These are phyloP conservation scores for Solen grandis DNA, from an alignment of 1,140 invertebrate species.

Conservation along the genomic window DNA sequence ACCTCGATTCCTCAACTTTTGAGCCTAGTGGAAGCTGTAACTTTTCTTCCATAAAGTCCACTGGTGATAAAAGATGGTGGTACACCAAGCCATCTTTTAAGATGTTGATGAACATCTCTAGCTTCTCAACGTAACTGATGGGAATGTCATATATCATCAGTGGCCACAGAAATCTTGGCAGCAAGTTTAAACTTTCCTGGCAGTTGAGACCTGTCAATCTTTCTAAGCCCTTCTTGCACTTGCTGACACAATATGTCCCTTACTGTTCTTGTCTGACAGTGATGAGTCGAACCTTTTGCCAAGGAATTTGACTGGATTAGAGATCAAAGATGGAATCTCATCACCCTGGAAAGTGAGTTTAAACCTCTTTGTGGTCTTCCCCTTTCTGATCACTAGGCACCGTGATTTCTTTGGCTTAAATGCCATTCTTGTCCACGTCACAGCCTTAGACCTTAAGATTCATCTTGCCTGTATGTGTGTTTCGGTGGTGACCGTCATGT, in stretches of 20 bases:
- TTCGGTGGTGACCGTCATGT: too few species aligned
- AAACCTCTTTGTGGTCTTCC: not conserved
- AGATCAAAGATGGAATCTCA: slow-evolving; percentile 4
- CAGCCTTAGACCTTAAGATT: slow-evolving; percentile 30
- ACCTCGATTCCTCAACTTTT: too few species aligned
- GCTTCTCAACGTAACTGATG: too few species aligned
- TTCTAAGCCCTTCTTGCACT: too few species aligned
- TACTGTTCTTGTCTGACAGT: not conserved
- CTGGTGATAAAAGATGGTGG: too few species aligned
- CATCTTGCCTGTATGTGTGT: too few species aligned
- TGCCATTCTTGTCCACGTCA: slow-evolving; percentile 3
- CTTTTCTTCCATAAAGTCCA: too few species aligned
- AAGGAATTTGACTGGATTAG: slow-evolving; percentile 35
- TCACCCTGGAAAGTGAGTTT: slow-evolving; percentile 9
- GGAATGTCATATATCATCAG: too few species aligned
- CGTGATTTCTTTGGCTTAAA: too few species aligned
- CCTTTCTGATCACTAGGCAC: slow-evolving; percentile 30
- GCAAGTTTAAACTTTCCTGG: slow-evolving; percentile 51
- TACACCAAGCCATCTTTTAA: too few species aligned
- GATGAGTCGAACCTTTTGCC: slow-evolving; percentile 30
- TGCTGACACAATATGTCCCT: not conserved
- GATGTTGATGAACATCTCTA: slow-evolving; percentile 15
- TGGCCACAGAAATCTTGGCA: slow-evolving; percentile 45
- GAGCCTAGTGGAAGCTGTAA: too few species aligned
- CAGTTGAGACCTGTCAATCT: too few species aligned